Base-by-base conservation (phyloP, 1,140 invertebrate genomes). In the Chironomus striatipennis region DNA sequence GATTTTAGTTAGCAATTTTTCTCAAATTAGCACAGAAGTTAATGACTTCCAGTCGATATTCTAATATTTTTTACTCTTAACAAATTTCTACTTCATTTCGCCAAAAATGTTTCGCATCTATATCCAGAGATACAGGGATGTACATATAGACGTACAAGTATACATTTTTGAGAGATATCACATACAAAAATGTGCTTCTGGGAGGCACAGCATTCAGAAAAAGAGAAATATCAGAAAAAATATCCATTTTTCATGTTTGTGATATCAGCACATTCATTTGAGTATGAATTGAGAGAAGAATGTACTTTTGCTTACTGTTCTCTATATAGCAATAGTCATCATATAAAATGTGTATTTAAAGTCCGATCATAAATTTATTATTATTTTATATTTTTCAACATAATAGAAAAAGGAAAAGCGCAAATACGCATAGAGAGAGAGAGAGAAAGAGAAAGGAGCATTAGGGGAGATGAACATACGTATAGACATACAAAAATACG, bases 341-440 rank as follows among this genome's bases (percentile, higher is more conserved):
- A 70, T 70, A 70, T 70, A 70, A 70, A 70, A 70, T 70, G 20
- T 70, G 17, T 70, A 70, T 70, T 70, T 70, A 70, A 70, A 70
- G 65, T 70, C 65, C 65, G 65, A 70, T 70, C 65, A 70, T 70
- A 70, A 70, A 70, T 70, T 70, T 70, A 70, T 70, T 70, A 70
- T 70, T 70, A 21, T 21, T 70, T 21, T 70, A 70, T 70, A 70
- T 70, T 70, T 9, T 57, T 57, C 47, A 57, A 18, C 7, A 70
- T 21, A 57, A 57, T 57, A 57, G 47, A 57, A 34, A 34, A 57
- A 57, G 47, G 47, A 57, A 57, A 57, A 57, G 12, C 47, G 12
- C 12, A 57, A n/a, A 57, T 15, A 57, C 47, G n/a, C 12, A 57
- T 57, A 57, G 9, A 47, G 24, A 2, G 24, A 47, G 15, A n/a